A percentile compares a stretch with the other conserved stretches of the same genome.
Conservation (phyloP, 2,888 invertebrate genomes). For the Chloromyia formosa region DNA sequence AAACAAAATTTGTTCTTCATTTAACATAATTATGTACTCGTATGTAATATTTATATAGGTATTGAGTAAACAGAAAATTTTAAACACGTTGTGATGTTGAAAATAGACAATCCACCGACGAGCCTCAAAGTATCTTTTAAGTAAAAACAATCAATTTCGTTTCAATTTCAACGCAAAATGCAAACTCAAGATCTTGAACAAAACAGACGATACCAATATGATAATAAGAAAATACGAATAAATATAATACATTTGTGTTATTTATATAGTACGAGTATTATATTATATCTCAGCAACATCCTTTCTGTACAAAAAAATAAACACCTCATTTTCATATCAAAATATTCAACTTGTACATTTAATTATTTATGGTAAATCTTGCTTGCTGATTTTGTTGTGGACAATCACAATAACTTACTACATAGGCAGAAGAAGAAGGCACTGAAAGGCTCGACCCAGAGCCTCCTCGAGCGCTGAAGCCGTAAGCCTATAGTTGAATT, state of each 20-base stretch:
- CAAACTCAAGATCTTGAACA: background rate
- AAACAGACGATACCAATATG: slow-evolving; percentile 6
- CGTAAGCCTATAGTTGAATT: slow-evolving; percentile 66
- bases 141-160: background rate
- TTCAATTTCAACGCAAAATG: slow-evolving; percentile 2
- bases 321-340: slow-evolving; percentile 22
- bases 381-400: slow-evolving; percentile 30
- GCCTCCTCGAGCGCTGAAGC: slow-evolving; percentile 73
- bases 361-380: background rate
- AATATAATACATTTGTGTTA: too few species aligned
- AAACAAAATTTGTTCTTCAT: background rate
- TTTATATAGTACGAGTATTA: too few species aligned
- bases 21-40: background rate
- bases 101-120: background rate
- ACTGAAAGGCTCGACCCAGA: slow-evolving; percentile 86
- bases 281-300: background rate
- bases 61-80: background rate
- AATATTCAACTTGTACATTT: background rate
- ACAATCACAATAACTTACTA: slow-evolving; percentile 68
- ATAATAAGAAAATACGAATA: background rate
- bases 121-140: background rate
- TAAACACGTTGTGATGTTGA: background rate
- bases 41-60: background rate
- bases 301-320: slow-evolving; percentile 1
- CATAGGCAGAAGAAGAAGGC: slow-evolving; percentile 77